Evolutionary conservation across 2,797 vertebrate species (phyloP), one percentile per base, ranked within the genome.

Genomic region (Cryptoblepharus egeriae): DNA sequence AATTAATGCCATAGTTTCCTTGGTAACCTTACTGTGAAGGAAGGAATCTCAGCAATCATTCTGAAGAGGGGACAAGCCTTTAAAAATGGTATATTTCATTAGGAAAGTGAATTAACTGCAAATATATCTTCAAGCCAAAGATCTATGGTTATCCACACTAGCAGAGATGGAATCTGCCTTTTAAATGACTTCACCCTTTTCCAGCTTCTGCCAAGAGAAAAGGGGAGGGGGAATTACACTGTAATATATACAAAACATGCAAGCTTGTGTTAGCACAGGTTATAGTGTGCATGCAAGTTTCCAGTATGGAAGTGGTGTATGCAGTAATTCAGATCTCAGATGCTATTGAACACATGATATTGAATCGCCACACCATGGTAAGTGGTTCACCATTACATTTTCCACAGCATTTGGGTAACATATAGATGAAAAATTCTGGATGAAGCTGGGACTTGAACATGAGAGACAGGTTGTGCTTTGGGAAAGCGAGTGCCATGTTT

Each of bases 1-100:
- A 77, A 79, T 52, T 73, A 78, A 83, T 73, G 61, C 55, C 63
- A 28, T 67, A 26, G 87, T 88, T 92, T 91, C 92, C 91, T 89
- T 91, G 89, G 90, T 85, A 93, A 93, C 92, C 42, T 73, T 37
- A 32, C 49, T 74, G 37, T 0, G 28, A 91, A 91, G 85, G 52
- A 0, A 12, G 87, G 64, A 64, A 76, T 86, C 60, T 64, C 75
- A 91, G 79, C 35, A 87, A 81, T 77, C 61, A 70, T 24, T 57
- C n/a, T 3, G 83, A 30, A 28, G 74, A 83, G 28, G 24, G 3
- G 49, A 67, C 90, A 83, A 55, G 0, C 4, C 83, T 65, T 52
- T 70, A 55, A 71, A 67, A 64, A 71, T 55, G 75, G 15, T 67
- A 71, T 84, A 77, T 65, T 77, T 26, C 37, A 83, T 87, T 16